A percentile compares a stretch with the other conserved stretches of the same genome.
phyloP scores from a whole-genome alignment of 2,113 vertebrate genomes.

The Otolemur garnettii region DNA sequence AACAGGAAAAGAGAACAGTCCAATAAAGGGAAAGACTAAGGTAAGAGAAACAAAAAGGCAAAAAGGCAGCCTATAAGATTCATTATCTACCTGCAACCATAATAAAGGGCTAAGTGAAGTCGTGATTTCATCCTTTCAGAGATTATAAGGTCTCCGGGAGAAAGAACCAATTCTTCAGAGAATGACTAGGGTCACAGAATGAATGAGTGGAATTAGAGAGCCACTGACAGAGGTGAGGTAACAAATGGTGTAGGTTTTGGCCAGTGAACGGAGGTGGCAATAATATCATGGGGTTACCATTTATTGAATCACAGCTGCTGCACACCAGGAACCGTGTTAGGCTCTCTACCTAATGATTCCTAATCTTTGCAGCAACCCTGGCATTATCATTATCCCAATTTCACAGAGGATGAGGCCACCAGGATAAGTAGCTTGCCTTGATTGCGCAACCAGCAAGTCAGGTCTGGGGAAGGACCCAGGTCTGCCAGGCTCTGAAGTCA shows the following conservation, averaged over 20 bases:
- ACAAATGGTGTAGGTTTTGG: not conserved
- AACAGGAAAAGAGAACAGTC: not conserved
- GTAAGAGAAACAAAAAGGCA: not conserved
- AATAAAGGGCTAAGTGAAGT: not conserved
- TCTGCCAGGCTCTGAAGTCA: not conserved
- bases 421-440: not conserved
- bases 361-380: not conserved
- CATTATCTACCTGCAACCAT: not conserved
- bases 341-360: not conserved
- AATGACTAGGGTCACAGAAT: constrained; percentile 16
- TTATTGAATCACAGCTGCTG: not conserved
- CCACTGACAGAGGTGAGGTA: not conserved
- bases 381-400: not conserved
- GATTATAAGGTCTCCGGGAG: not conserved
- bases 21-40: constrained; percentile 28
- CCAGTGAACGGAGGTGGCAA: not conserved
- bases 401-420: not conserved
- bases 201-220: not conserved
- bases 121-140: not conserved
- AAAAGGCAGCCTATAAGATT: not conserved
- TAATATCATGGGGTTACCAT: not conserved
- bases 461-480: not conserved
- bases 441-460: not conserved
- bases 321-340: not conserved
- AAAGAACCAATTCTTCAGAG: constrained; percentile 15